phyloP scores from a whole-genome alignment of 2,888 invertebrate species.

The Digitonthophagus gazella region DNA sequence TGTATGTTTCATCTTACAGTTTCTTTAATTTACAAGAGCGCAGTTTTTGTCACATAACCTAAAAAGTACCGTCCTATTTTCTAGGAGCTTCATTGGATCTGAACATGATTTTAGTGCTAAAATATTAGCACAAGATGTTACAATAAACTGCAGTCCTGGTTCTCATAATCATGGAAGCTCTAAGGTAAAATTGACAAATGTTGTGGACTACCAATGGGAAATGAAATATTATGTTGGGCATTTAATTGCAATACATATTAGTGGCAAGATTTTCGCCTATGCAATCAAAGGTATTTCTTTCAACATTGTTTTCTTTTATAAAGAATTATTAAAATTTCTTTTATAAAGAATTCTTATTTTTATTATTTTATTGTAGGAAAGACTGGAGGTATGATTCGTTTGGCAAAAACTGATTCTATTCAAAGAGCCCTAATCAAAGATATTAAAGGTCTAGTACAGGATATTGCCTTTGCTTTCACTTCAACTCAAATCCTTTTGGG shows the following conservation, averaged over 20 bases:
- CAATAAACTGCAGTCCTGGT: conserved; percentile 68
- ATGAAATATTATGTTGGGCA: conserved; percentile 83
- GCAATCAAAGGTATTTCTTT: conserved; percentile 75
- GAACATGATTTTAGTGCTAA: conserved; percentile 47
- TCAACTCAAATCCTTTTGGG: conserved; percentile 76
- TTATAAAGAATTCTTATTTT: not conserved
- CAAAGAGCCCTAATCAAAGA: conserved; percentile 81
- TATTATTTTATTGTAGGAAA: conserved; percentile 43
- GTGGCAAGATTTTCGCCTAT: conserved; percentile 85
- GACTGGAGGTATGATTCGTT: conserved; percentile 73
- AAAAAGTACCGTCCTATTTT: no score
- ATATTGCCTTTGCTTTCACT: conserved; percentile 86
- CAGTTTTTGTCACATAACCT: no score
- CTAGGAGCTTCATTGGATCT: conserved; percentile 44
- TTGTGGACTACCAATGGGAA: conserved; percentile 94
- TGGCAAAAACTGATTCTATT: conserved; percentile 75
- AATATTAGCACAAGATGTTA: conserved; percentile 59
- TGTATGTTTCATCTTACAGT: not conserved
- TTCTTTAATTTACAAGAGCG: no score
- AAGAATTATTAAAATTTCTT: not conserved
- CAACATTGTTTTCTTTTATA: not conserved
- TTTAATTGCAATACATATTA: conserved; percentile 82
- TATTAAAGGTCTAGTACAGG: conserved; percentile 84
- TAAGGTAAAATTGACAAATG: conserved; percentile 84
- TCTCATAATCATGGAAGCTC: conserved; percentile 80